These are phyloP conservation scores for Pseudolycoriella hygida DNA, from an alignment of 2,888 invertebrate genomes.

Conservation along the genomic window DNA sequence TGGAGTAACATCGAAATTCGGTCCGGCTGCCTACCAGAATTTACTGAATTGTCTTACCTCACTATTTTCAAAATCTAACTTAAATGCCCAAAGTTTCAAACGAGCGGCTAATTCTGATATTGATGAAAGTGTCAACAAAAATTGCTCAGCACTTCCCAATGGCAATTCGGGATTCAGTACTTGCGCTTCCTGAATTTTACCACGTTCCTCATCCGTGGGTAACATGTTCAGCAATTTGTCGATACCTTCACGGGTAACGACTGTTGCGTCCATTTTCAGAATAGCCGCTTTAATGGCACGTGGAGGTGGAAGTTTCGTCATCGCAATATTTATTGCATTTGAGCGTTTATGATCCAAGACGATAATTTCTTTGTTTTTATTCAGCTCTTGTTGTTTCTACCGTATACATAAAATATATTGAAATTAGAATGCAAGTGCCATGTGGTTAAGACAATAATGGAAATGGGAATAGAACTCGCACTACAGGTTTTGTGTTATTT, in stretches of 20 bases:
- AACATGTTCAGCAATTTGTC: constrained; percentile 96
- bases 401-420: too few relatives aligned
- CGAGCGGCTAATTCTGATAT: constrained; percentile 89
- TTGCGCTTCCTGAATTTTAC: constrained; percentile 93
- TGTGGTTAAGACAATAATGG: too few relatives aligned
- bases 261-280: constrained; percentile 96
- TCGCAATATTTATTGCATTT: constrained; percentile 97
- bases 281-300: constrained; percentile 97
- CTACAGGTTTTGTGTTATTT: too few relatives aligned
- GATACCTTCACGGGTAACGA: constrained; percentile 94
- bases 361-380: constrained; percentile 78
- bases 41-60: constrained; percentile 41
- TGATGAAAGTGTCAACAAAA: constrained; percentile 87
- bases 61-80: constrained; percentile 91
- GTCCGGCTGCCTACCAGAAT: too few relatives aligned
- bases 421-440: too few relatives aligned
- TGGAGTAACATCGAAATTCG: not conserved
- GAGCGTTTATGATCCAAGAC: constrained; percentile 94
- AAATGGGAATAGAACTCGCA: too few relatives aligned
- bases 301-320: constrained; percentile 96
- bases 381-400: constrained; percentile 67
- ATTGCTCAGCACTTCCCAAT: constrained; percentile 89
- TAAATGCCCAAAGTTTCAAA: constrained; percentile 94
- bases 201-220: constrained; percentile 89
- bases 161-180: constrained; percentile 28